Percentiles rank a stretch among this genome's conserved stretches.
phyloP scores from a whole-genome alignment of 2,797 vertebrate genomes.

The Gastrophryne carolinensis region DNA sequence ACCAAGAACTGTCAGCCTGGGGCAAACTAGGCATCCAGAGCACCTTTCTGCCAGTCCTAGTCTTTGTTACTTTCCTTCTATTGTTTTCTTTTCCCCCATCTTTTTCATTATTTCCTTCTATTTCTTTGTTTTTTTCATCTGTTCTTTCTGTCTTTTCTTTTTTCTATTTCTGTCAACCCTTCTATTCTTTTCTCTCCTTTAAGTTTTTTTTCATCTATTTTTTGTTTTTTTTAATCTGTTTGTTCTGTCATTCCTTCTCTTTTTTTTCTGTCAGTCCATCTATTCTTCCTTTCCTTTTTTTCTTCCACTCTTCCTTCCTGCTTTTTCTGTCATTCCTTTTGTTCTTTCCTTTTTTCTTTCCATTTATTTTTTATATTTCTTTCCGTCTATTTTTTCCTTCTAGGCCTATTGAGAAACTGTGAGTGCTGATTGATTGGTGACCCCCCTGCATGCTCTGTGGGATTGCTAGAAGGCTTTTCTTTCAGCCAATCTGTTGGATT shows the following conservation, averaged over 20 bases:
- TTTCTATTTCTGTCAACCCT: neutral
- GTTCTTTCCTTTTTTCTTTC: neutral
- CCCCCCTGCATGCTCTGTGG: no score
- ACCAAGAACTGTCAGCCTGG: no score
- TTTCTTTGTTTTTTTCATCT: neutral
- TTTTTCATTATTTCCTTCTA: neutral
- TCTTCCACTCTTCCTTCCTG: neutral
- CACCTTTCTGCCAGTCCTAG: neutral
- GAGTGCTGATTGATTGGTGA: no score
- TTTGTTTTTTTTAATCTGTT: neutral
- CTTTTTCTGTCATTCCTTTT: neutral
- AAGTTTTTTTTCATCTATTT: neutral
- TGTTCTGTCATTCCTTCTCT: neutral
- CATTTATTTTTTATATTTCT: neutral
- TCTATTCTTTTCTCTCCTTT: neutral
- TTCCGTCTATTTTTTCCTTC: neutral
- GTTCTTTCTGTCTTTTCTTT: neutral
- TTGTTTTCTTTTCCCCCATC: neutral
- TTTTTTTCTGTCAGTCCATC: neutral
- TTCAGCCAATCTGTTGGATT: no score
- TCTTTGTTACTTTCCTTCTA: no score
- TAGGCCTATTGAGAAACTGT: no score
- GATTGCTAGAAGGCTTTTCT: no score
- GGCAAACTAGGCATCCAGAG: no score
- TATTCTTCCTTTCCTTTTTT: neutral